These are phyloP conservation scores for Cyprinodon brontotheroides DNA, from an alignment of 2,113 vertebrate species.

Conservation along the genomic window DNA sequence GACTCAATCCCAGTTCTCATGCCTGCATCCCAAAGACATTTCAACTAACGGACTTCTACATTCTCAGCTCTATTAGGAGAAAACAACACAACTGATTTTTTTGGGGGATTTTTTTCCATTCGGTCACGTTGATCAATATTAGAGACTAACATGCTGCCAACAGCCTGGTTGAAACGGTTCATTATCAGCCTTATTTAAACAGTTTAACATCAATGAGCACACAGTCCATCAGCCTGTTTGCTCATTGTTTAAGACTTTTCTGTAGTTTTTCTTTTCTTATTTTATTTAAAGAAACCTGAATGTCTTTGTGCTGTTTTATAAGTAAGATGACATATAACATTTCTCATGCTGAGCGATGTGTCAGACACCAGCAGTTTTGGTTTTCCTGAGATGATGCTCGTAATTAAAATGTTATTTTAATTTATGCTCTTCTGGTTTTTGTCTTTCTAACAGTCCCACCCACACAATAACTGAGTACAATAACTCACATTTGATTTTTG, in stretches of 20 bases:
- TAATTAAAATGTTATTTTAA: conserved; percentile 64
- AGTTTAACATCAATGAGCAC: too few relatives aligned
- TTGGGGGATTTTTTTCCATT: neutral
- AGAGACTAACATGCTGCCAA: conserved; percentile 50
- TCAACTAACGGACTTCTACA: conserved; percentile 18
- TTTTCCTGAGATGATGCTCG: conserved; percentile 19
- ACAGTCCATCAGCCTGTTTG: neutral
- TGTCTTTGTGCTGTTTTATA: conserved; percentile 11
- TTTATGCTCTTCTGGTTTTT: conserved; percentile 11
- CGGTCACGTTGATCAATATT: conserved; percentile 36
- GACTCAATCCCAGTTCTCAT: conserved; percentile 3
- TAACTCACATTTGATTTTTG: neutral
- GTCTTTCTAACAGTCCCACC: neutral
- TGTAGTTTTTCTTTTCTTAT: conserved; percentile 28
- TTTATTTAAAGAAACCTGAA: conserved; percentile 64
- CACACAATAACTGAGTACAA: neutral
- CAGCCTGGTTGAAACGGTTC: conserved; percentile 25
- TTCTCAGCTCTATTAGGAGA: conserved; percentile 17
- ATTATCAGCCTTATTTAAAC: neutral
- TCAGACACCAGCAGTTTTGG: conserved; percentile 14
- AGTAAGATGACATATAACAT: conserved; percentile 27
- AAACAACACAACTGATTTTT: conserved; percentile 5
- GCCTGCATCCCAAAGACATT: conserved; percentile 24
- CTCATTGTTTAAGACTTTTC: conserved; percentile 21
- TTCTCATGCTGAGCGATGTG: conserved; percentile 16